These are phyloP conservation scores for Turdus rufiventris DNA, from an alignment of 2,113 vertebrate genomes.

Conservation along the genomic window DNA sequence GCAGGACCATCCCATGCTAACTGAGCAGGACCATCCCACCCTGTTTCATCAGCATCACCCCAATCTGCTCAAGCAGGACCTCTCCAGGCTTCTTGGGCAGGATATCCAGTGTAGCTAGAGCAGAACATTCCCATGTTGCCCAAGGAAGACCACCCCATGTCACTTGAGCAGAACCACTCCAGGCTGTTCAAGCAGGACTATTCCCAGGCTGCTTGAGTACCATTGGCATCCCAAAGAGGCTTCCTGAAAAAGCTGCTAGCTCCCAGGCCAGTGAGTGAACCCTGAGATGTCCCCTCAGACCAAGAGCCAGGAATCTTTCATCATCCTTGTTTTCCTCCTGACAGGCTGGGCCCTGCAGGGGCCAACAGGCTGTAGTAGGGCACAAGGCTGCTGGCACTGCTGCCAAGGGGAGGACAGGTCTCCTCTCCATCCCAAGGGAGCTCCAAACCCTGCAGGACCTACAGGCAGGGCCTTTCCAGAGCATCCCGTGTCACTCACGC, in stretches of 20 bases:
- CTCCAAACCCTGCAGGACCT: not conserved
- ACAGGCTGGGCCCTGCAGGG: not conserved
- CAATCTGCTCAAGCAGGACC: not conserved
- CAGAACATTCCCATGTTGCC: not conserved
- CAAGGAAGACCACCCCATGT: not conserved
- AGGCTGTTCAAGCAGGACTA: not conserved
- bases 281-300: not conserved
- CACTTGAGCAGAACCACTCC: not conserved
- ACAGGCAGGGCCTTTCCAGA: not conserved
- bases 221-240: not conserved
- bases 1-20: not conserved
- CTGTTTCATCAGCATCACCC: not conserved
- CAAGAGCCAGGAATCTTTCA: not conserved
- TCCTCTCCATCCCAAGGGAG: not conserved
- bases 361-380: not conserved
- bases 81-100: not conserved
- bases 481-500: not conserved
- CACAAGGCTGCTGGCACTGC: not conserved
- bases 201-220: not conserved
- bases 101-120: not conserved
- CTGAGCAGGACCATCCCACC: not conserved
- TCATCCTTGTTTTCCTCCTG: not conserved
- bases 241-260: not conserved
- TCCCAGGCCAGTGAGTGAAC: not conserved
- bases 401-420: not conserved